Evolutionary conservation across 2,113 vertebrate genomes (phyloP), one percentile per base, ranked within the genome.

Genomic region (Herpetotheres cachinnans): DNA sequence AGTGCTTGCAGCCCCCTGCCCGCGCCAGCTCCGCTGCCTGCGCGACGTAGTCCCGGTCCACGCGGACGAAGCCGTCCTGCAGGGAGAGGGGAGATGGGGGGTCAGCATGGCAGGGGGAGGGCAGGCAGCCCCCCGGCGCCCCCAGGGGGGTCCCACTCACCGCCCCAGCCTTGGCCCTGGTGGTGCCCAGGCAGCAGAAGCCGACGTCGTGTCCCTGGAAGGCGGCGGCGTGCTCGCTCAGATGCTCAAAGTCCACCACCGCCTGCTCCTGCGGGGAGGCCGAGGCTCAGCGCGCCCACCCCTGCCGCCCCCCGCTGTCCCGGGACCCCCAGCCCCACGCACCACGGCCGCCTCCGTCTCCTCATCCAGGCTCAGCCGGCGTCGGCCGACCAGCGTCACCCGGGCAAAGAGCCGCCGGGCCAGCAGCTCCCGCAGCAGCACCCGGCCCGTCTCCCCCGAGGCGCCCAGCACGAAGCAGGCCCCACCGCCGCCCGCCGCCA

Each of bases 41-140:
- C 0, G 98, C 95, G 3, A 99, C 98, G 3, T 99, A 99, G 97
- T 99, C 99, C 30, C 99, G 98, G 94, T 99, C 99, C 11, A 99
- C 99, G 0, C 99, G 98, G 80, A 99, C 88, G 50, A 99, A 99
- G 69, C 99, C 99, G 3, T 98, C 98, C 99, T 99, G 97, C 22
- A 3, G 69, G 42, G 2, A 5, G 2, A 65, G 13, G 20, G 10
- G 26, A 49, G 3, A 24, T 11, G 29, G 6, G 13, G 13, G 38
- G 13, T 93, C 13, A 55, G 42, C 1, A 1, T 0, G 29, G 29
- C 14, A 2, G 34, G 26, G 27, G 20, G 15, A 1, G 7, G 19
- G 36, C 50, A 4, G 26, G 14, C 46, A 2, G 42, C 42, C 7
- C 25, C 15, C 54, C 54, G 7, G 36, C 15, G 25, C 18, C 20